These are phyloP conservation scores for Desmophyllum pertusum DNA, from an alignment of 92 coral and sea anemone species.

Conservation along the genomic window DNA sequence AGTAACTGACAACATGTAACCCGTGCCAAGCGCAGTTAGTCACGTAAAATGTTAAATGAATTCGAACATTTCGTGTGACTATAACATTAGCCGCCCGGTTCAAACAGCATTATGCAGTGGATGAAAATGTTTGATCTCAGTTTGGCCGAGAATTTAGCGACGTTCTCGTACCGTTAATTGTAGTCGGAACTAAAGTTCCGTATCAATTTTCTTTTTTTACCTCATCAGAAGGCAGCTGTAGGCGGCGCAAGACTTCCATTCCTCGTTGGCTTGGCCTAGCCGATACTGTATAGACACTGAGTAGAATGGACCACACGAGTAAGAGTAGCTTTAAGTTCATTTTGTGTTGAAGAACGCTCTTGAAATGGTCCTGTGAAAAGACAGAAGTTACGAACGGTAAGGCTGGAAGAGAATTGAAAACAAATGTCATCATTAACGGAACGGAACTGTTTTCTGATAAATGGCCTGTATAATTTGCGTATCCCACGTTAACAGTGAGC, in stretches of 20 bases:
- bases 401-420: not conserved
- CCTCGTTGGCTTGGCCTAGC: not conserved
- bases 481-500: not conserved
- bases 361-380: not conserved
- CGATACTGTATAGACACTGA: not conserved
- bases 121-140: no score
- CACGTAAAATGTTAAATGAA: no score
- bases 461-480: no score
- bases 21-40: no score
- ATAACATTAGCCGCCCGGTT: no score
- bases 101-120: no score
- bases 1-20: no score
- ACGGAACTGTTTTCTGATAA: not conserved
- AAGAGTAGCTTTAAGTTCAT: slow-evolving; percentile 14
- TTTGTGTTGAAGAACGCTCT: not conserved
- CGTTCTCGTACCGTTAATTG: no score
- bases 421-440: not conserved
- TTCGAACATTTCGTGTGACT: no score
- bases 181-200: no score
- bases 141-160: no score
- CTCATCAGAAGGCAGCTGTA: slow-evolving; percentile 16
- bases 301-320: not conserved
- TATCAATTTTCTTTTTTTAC: not conserved
- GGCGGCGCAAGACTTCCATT: not conserved
- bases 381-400: not conserved